Percentiles rank a stretch among this genome's conserved stretches.
Conservation (phyloP, 35 echinoderm and acorn worm genomes). For the Heliocidaris tuberculata region DNA sequence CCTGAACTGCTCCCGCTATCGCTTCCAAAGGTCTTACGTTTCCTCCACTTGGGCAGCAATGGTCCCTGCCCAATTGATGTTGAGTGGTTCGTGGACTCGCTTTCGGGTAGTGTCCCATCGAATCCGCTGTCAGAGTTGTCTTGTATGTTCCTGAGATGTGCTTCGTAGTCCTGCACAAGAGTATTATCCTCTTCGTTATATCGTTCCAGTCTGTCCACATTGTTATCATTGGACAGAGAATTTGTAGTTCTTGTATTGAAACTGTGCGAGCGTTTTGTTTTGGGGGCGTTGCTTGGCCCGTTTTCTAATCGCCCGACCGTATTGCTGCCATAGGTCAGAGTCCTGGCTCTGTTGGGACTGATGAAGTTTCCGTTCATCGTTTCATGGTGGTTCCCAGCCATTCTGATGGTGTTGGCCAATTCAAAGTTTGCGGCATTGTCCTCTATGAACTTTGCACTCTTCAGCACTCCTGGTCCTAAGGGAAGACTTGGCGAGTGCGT, state of each 20-base stretch:
- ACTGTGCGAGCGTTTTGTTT: conserved; percentile 47
- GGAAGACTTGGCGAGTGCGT: neutral
- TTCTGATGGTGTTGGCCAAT: conserved; percentile 51
- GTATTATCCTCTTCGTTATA: conserved; percentile 63
- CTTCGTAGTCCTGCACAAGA: conserved; percentile 70
- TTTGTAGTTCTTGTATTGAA: conserved; percentile 52
- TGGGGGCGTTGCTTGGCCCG: neutral
- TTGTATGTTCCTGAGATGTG: conserved; percentile 62
- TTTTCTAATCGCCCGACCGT: neutral
- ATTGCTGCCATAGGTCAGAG: conserved; percentile 45
- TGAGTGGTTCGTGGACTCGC: conserved; percentile 55
- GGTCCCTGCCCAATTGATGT: conserved; percentile 57
- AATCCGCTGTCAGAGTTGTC: conserved; percentile 69
- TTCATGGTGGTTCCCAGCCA: conserved; percentile 40
- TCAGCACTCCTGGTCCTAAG: conserved; percentile 55
- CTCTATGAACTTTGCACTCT: conserved; percentile 78
- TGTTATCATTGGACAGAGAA: conserved; percentile 37
- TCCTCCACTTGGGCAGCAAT: conserved; percentile 43
- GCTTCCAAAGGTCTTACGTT: conserved; percentile 52
- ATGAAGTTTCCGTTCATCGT: conserved; percentile 34
- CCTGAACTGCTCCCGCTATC: conserved; percentile 70
- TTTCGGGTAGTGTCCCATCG: conserved; percentile 45
- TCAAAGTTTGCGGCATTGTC: conserved; percentile 73
- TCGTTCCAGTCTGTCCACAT: conserved; percentile 56
- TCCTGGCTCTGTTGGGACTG: conserved; percentile 7